phyloP scores from a whole-genome alignment of 35 echinoderm and acorn worm genomes.

The Heliocidaris tuberculata region DNA sequence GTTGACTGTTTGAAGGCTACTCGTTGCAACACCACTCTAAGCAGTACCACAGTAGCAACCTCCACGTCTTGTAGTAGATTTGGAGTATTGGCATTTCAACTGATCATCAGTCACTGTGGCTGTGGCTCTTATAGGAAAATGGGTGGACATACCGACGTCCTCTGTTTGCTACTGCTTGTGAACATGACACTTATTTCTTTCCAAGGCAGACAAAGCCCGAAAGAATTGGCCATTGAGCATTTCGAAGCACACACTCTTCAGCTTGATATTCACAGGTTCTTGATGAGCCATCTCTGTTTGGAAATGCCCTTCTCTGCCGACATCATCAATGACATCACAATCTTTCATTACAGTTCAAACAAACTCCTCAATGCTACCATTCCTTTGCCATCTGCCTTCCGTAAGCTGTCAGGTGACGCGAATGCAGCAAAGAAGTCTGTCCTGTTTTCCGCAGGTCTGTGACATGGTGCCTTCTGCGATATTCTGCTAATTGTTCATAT shows the following conservation, averaged over 20 bases:
- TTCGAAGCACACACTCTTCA: neutral
- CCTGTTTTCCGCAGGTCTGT: no score
- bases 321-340: neutral
- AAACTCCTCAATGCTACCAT: no score
- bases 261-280: neutral
- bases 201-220: no score
- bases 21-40: neutral
- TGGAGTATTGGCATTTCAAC: neutral
- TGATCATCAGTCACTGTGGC: neutral
- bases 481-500: neutral
- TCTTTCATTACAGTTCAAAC: no score
- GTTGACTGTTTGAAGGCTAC: neutral
- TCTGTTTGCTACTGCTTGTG: no score
- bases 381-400: neutral
- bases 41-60: neutral
- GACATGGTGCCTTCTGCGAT: no score
- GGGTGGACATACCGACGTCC: no score
- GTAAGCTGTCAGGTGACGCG: neutral
- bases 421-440: neutral
- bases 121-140: no score
- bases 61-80: neutral
- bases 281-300: neutral
- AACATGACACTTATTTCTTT: no score
- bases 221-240: neutral
- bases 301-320: neutral